These are phyloP conservation scores for Puma concolor DNA, from an alignment of 2,113 vertebrate species.

Conservation along the genomic window DNA sequence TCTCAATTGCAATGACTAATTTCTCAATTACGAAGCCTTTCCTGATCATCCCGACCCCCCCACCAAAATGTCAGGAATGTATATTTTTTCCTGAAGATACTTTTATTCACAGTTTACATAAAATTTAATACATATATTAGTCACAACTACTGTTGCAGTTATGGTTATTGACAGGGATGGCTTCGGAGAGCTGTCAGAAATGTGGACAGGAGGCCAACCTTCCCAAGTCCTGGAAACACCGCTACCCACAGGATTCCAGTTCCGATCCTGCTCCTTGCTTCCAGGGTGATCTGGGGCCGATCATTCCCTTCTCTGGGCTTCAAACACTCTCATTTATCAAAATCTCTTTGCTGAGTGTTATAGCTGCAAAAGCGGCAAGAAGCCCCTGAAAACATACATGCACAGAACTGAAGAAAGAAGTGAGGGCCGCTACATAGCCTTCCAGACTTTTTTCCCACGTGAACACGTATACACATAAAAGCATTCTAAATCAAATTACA, in stretches of 20 bases:
- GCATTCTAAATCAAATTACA: neutral
- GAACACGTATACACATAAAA: neutral
- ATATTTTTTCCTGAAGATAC: slow-evolving; percentile 34
- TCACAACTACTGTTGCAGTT: neutral
- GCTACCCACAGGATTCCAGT: neutral
- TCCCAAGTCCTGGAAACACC: neutral
- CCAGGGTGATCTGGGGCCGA: neutral
- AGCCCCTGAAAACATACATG: neutral
- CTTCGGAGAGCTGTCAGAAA: neutral
- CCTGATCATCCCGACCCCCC: neutral
- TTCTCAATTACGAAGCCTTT: neutral
- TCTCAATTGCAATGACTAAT: neutral
- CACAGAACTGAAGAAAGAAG: neutral
- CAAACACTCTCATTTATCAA: neutral
- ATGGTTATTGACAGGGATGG: neutral
- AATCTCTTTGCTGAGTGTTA: neutral
- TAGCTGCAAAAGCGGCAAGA: neutral
- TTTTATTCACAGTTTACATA: slow-evolving; percentile 34
- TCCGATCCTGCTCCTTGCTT: neutral
- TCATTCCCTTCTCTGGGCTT: neutral
- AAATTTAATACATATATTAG: neutral
- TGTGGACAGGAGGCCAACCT: neutral
- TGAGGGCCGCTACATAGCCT: neutral
- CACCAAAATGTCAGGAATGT: neutral
- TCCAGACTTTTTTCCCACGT: neutral